phyloP scores from a whole-genome alignment of 2,113 vertebrate genomes.

The Lagopus leucura region DNA sequence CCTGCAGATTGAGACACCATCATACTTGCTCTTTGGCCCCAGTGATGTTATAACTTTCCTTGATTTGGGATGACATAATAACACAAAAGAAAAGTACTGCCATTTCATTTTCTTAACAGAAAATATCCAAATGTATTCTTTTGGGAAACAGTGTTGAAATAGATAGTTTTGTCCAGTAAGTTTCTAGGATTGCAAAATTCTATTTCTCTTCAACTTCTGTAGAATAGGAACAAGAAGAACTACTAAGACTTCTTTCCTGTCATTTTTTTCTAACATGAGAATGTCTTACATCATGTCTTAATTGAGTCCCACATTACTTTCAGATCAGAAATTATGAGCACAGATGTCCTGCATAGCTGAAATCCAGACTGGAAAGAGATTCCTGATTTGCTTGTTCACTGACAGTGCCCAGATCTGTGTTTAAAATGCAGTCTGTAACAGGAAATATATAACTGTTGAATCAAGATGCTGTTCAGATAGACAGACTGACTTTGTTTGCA shows the following conservation, averaged over 20 bases:
- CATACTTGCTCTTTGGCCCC: background rate
- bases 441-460: background rate
- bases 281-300: background rate
- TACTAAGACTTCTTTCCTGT: background rate
- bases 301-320: background rate
- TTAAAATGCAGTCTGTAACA: background rate
- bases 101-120: constrained; percentile 9
- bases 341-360: background rate
- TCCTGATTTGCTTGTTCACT: background rate
- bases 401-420: background rate
- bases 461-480: background rate
- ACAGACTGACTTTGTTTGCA: rapidly evolving
- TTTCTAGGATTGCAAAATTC: background rate
- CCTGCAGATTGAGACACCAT: background rate
- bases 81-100: constrained; percentile 15
- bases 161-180: background rate
- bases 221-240: background rate
- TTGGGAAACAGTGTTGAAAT: background rate
- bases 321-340: rapidly evolving
- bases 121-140: background rate
- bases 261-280: background rate
- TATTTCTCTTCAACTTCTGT: background rate
- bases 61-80: background rate
- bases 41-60: background rate
- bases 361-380: background rate